A percentile compares a stretch with the other conserved stretches of the same genome.
Conservation (phyloP, 2,888 invertebrate species). For the Drosophila mulleri region DNA sequence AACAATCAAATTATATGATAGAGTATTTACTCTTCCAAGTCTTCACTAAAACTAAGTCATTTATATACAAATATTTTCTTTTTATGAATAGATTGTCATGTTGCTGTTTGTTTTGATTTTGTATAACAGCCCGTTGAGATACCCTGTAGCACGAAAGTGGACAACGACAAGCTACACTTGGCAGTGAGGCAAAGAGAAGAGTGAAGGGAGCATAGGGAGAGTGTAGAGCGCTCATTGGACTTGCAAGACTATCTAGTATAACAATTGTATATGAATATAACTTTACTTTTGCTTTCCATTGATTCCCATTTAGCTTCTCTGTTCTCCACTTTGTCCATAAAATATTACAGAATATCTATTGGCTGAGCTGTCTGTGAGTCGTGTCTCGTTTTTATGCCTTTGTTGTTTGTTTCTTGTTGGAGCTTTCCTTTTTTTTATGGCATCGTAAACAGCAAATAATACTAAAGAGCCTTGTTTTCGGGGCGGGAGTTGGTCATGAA, state of each 20-base stretch:
- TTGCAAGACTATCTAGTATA: not conserved
- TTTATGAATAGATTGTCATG: constrained; percentile 2
- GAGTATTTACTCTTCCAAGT: constrained; percentile 1
- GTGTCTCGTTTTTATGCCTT: constrained; percentile 24
- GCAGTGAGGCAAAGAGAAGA: not conserved
- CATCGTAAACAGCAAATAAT: constrained; percentile 74
- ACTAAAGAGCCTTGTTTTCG: constrained; percentile 61
- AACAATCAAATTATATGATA: not conserved
- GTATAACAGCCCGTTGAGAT: not conserved
- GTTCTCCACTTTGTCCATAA: too few relatives aligned
- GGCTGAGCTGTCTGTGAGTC: not conserved
- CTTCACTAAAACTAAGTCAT: not conserved
- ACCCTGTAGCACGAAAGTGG: not conserved
- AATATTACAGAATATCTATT: constrained; percentile 21
- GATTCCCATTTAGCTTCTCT: not conserved
- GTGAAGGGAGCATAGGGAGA: not conserved
- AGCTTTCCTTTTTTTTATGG: constrained; percentile 55
- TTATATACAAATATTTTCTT: not conserved
- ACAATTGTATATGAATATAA: too few relatives aligned
- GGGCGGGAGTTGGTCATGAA: not conserved
- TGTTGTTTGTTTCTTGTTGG: constrained; percentile 48
- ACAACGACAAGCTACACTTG: not conserved
- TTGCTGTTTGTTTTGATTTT: constrained; percentile 4
- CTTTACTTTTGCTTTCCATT: not conserved
- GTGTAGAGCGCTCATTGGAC: not conserved